Conservation (phyloP, 2,797 vertebrate genomes). For the Bradypodion pumilum region DNA sequence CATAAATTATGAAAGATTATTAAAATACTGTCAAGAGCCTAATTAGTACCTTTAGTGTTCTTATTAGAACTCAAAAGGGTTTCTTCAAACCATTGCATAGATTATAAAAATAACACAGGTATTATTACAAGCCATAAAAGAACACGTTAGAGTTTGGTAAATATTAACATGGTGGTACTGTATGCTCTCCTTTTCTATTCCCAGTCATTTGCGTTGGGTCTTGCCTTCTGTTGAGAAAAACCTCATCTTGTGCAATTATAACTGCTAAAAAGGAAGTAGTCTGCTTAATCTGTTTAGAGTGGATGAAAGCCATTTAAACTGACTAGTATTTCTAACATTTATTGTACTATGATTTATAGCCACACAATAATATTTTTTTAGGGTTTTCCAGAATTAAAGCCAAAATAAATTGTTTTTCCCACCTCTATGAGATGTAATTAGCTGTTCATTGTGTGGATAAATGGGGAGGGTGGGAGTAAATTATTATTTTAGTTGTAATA, state of each 20-base stretch:
- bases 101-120: slow-evolving; percentile 59
- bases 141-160: slow-evolving; percentile 41
- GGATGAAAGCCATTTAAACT: slow-evolving; percentile 1
- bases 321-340: neutral
- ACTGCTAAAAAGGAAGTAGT: neutral
- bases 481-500: slow-evolving; percentile 6
- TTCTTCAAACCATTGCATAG: slow-evolving; percentile 59
- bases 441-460: neutral
- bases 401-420: slow-evolving; percentile 14
- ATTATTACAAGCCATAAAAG: slow-evolving; percentile 44
- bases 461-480: slow-evolving; percentile 11
- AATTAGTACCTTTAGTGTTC: slow-evolving; percentile 58
- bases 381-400: slow-evolving; percentile 6
- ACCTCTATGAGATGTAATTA: neutral
- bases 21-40: slow-evolving; percentile 51
- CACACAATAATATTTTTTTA: neutral
- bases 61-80: slow-evolving; percentile 62
- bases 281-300: slow-evolving; percentile 17
- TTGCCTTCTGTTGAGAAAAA: slow-evolving; percentile 16
- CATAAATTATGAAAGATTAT: slow-evolving; percentile 59
- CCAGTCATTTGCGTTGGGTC: neutral
- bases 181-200: neutral
- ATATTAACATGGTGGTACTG: slow-evolving; percentile 11
- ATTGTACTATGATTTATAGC: slow-evolving; percentile 6
- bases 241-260: neutral